Conservation (phyloP, 2,113 vertebrate genomes). For the Anolis sagrei region DNA sequence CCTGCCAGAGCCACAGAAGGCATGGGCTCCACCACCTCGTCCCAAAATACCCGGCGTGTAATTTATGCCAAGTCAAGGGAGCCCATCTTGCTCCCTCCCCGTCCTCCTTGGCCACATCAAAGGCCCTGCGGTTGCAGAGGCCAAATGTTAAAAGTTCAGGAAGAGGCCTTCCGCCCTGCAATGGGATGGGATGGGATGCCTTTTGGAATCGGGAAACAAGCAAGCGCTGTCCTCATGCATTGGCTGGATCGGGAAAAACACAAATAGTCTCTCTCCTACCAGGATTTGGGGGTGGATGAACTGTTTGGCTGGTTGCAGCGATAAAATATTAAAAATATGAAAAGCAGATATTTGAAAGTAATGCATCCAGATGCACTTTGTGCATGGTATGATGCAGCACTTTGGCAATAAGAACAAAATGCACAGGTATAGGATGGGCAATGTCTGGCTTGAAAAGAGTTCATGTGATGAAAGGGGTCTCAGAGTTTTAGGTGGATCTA, state of each 20-base stretch:
- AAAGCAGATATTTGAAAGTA: background rate
- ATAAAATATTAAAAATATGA: background rate
- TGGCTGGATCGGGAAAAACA: conserved; percentile 18
- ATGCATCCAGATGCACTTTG: background rate
- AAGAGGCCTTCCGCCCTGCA: conserved; percentile 50
- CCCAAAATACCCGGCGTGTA: conserved; percentile 81
- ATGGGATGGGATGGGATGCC: background rate
- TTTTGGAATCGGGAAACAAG: conserved; percentile 30
- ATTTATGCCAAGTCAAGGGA: conserved; percentile 80
- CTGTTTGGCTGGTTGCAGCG: background rate
- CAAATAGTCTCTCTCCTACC: background rate
- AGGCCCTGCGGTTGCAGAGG: conserved; percentile 68
- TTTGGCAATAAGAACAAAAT: too few relatives aligned
- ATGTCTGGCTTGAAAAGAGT: too few relatives aligned
- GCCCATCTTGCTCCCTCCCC: conserved; percentile 75
- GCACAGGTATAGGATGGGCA: too few relatives aligned
- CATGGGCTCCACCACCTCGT: conserved; percentile 62
- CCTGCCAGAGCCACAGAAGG: conserved; percentile 77
- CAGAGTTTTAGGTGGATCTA: too few relatives aligned
- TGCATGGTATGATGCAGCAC: too few relatives aligned
- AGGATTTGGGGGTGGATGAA: background rate
- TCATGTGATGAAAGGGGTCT: too few relatives aligned
- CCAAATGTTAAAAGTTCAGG: conserved; percentile 69
- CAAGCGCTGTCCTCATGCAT: background rate
- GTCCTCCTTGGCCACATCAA: conserved; percentile 68